Base-by-base conservation (phyloP, 1,140 invertebrate species). In the Formica selysi region DNA sequence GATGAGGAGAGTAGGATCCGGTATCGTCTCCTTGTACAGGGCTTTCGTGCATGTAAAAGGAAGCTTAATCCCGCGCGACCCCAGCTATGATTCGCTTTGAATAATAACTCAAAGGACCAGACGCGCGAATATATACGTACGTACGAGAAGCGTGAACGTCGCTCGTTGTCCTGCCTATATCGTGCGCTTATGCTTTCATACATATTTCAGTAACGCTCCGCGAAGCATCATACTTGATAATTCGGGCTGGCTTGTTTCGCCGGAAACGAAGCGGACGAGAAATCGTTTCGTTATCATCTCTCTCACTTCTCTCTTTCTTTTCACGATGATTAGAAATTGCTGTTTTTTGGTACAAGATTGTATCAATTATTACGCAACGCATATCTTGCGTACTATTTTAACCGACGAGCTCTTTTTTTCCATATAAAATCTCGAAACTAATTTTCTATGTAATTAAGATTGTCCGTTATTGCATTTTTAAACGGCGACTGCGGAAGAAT, bases 71-170 rank as follows among this genome's bases (percentile, higher is more conserved):
- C 89, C 74, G 51, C 86, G 81, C 89, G 87, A 74, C 85, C 68
- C 87, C 89, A 85, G 84, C 90, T 92, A 89, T 93, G 93, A 94
- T 94, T 94, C 92, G 93, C 93, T 93, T 93, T 94, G 93, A 94
- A 94, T 94, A 94, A 94, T 94, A 94, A 93, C 93, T 94, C 93
- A 94, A 94, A 94, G 93, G 93, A 86, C 54, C 57, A 59, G 74
- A 81, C 87, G 90, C 48, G 48, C 16, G 48, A 51, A 19, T 87
- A 87, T 70, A 65, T 87, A 85, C 38, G 41, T 70, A 61, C 44
- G 19, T 29, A 54, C 13, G 22, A 38, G 61, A 51, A 74, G 74
- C 76, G 76, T 79, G 91, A 80, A 84, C 84, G 87, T 87, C 85
- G 84, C 26, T 87, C 68, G 85, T 89, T 87, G 78, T 89, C 74